Conservation (phyloP, 2,888 invertebrate genomes). For the Teleogryllus oceanicus region DNA sequence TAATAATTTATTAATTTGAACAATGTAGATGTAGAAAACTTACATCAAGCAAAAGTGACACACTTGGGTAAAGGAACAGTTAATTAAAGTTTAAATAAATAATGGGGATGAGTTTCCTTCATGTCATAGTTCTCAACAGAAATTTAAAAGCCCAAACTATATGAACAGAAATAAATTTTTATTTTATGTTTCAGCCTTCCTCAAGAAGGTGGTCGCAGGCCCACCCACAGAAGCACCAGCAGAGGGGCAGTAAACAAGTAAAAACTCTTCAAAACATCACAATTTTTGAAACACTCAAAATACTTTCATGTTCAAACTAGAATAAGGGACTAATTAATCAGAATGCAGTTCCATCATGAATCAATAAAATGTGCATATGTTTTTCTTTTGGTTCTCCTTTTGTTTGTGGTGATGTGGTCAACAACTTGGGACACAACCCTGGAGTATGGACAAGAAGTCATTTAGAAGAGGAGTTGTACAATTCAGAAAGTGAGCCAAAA, state of each 20-base stretch:
- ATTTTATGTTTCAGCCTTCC: slow-evolving; percentile 64
- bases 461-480: slow-evolving; percentile 12
- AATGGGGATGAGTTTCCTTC: slow-evolving; percentile 41
- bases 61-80: too few relatives aligned
- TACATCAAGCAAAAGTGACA: background rate
- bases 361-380: background rate
- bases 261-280: background rate
- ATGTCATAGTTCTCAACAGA: slow-evolving; percentile 43
- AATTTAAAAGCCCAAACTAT: slow-evolving; percentile 31
- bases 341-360: slow-evolving; percentile 3
- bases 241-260: slow-evolving; percentile 30
- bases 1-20: too few relatives aligned
- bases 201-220: slow-evolving; percentile 68
- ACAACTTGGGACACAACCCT: slow-evolving; percentile 2
- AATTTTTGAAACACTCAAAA: slow-evolving; percentile 20
- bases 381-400: slow-evolving; percentile 4
- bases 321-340: background rate
- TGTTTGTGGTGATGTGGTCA: background rate
- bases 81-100: slow-evolving; percentile 30
- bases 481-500: slow-evolving; percentile 11
- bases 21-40: background rate
- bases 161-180: background rate
- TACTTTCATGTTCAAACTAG: slow-evolving; percentile 1
- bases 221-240: slow-evolving; percentile 36
- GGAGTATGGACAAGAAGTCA: slow-evolving; percentile 30